These are phyloP conservation scores for Antedon mediterranea DNA, from an alignment of 53 echinoderm and acorn worm species.

Conservation along the genomic window DNA sequence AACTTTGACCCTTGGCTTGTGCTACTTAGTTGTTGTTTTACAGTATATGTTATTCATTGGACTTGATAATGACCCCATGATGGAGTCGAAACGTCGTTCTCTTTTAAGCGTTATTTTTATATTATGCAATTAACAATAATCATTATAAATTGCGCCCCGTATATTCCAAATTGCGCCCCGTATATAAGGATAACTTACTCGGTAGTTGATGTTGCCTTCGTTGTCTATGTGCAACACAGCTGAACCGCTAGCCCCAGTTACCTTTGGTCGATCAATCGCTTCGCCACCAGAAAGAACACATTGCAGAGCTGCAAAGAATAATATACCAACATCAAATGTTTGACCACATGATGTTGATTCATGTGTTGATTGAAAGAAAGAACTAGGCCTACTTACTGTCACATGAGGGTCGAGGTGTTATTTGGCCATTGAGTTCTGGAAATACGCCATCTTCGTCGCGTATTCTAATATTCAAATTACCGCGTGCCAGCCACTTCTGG, in stretches of 20 bases:
- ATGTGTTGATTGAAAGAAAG: background rate
- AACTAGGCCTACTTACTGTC: constrained; percentile 76
- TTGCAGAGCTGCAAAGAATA: constrained; percentile 56
- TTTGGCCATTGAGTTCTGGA: constrained; percentile 17
- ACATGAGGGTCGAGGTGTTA: constrained; percentile 71
- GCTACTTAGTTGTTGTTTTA: too few species aligned
- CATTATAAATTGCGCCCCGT: too few species aligned
- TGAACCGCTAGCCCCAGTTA: constrained; percentile 83
- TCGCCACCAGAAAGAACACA: constrained; percentile 85
- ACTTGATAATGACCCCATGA: too few species aligned
- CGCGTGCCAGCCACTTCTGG: constrained; percentile 65
- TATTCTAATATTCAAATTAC: constrained; percentile 52
- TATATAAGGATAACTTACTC: constrained; percentile 27
- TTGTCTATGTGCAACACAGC: constrained; percentile 55
- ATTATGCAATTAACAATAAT: too few species aligned
- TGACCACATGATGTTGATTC: too few species aligned
- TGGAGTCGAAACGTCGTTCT: too few species aligned
- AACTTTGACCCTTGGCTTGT: too few species aligned
- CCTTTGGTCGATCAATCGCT: constrained; percentile 61
- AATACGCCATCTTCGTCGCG: constrained; percentile 29
- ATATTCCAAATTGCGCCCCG: too few species aligned
- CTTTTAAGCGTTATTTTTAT: too few species aligned
- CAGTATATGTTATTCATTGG: too few species aligned
- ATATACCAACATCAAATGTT: too few species aligned
- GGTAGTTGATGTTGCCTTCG: constrained; percentile 63